These are phyloP conservation scores for Plumapathes pennacea DNA, from an alignment of 92 coral and sea anemone species.

Conservation along the genomic window DNA sequence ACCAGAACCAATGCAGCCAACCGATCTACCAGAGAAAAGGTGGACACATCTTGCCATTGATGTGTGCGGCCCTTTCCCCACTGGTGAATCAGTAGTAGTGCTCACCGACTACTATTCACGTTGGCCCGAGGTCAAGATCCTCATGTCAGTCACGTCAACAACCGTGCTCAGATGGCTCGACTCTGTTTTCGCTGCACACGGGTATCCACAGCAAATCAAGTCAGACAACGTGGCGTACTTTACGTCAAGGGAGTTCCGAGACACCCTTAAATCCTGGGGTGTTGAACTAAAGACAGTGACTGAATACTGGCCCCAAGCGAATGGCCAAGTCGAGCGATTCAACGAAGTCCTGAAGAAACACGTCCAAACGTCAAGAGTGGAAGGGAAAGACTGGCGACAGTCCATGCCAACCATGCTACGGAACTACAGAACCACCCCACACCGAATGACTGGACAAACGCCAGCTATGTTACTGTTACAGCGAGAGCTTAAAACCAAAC, in stretches of 20 bases:
- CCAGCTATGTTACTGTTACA: conserved; percentile 11
- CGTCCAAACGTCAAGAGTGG: conserved; percentile 25
- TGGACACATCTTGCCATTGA: conserved; percentile 38
- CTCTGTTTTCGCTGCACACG: conserved; percentile 40
- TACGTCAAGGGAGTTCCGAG: conserved; percentile 44
- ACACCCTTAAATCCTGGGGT: conserved; percentile 36
- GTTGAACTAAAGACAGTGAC: conserved; percentile 34
- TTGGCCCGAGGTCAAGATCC: conserved; percentile 47
- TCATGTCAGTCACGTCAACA: conserved; percentile 33
- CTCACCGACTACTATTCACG: conserved; percentile 47
- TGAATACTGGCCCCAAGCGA: conserved; percentile 48
- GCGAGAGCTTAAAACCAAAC: conserved; percentile 26
- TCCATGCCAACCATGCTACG: conserved; percentile 11
- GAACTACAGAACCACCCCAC: conserved; percentile 32
- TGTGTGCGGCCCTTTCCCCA: conserved; percentile 67
- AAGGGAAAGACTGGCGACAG: conserved; percentile 7
- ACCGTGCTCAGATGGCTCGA: conserved; percentile 18
- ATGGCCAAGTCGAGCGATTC: conserved; percentile 36
- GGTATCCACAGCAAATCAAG: conserved; percentile 33
- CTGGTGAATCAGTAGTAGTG: conserved; percentile 47
- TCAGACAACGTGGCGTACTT: conserved; percentile 60
- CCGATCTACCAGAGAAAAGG: conserved; percentile 49
- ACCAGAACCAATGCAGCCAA: conserved; percentile 54
- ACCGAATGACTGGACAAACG: conserved; percentile 28
- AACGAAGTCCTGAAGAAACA: conserved; percentile 37